phyloP scores from a whole-genome alignment of 2,888 invertebrate species.

The Resseliella maxima region DNA sequence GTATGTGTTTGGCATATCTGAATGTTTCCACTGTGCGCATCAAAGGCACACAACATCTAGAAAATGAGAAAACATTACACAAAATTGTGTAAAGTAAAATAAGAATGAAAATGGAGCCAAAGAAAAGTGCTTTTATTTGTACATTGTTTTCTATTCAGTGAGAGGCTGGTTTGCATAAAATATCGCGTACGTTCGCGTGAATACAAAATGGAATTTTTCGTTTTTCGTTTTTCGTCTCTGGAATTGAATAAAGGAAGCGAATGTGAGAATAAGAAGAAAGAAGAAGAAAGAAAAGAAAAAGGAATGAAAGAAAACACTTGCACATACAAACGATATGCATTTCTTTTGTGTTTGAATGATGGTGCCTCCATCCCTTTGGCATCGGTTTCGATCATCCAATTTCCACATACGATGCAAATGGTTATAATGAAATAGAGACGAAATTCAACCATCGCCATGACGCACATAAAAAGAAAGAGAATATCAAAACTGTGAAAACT shows the following conservation, averaged over 20 bases:
- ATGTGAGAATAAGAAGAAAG: background rate
- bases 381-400: conserved; percentile 1
- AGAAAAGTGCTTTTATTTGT: conserved; percentile 4
- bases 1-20: background rate
- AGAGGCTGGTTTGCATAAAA: conserved; percentile 17
- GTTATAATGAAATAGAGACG: conserved; percentile 20
- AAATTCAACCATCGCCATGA: conserved; percentile 37
- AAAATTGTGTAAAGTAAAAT: conserved; percentile 1
- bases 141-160: conserved; percentile 47
- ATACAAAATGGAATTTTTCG: background rate
- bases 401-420: conserved; percentile 24
- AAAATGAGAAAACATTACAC: background rate
- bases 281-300: background rate
- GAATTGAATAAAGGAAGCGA: background rate
- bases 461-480: background rate
- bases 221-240: background rate
- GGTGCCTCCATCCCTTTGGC: conserved; percentile 43
- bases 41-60: background rate
- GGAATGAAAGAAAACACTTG: background rate
- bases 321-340: conserved; percentile 44
- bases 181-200: background rate
- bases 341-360: conserved; percentile 51
- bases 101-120: conserved; percentile 1
- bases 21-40: background rate
- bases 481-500: background rate